A percentile compares a stretch with the other conserved stretches of the same genome.
Conservation (phyloP, 2,888 invertebrate species). For the Drosophila suboccidentalis region DNA sequence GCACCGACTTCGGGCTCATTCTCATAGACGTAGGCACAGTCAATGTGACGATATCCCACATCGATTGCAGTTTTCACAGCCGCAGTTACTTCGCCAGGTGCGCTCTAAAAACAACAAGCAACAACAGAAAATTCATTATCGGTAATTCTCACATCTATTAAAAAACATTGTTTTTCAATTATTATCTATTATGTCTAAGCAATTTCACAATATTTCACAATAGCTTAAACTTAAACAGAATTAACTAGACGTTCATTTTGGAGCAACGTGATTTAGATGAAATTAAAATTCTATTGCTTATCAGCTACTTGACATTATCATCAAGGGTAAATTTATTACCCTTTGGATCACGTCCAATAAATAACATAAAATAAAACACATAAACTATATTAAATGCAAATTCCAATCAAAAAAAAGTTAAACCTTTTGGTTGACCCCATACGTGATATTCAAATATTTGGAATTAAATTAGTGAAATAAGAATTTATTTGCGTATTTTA, state of each 20-base stretch:
- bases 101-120: slow-evolving; percentile 85
- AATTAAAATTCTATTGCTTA: slow-evolving; percentile 18
- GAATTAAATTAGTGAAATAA: not conserved
- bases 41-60: slow-evolving; percentile 92
- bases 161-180: not conserved
- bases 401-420: too few relatives aligned
- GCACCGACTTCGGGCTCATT: slow-evolving; percentile 92
- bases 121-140: slow-evolving; percentile 7
- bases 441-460: not conserved
- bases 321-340: slow-evolving; percentile 2
- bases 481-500: not conserved
- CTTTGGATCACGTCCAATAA: not conserved
- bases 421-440: not conserved
- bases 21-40: slow-evolving; percentile 90
- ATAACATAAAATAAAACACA: not conserved
- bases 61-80: slow-evolving; percentile 91
- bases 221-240: not conserved
- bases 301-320: slow-evolving; percentile 41
- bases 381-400: not conserved
- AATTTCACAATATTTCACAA: slow-evolving; percentile 11
- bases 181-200: not conserved
- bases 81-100: slow-evolving; percentile 89
- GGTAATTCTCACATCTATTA: not conserved
- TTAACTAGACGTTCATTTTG: slow-evolving; percentile 25
- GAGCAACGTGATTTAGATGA: slow-evolving; percentile 35